Percentiles rank a stretch among this genome's conserved stretches.
Conservation (phyloP, 2,113 vertebrate genomes). For the Sisor rabdophorus region DNA sequence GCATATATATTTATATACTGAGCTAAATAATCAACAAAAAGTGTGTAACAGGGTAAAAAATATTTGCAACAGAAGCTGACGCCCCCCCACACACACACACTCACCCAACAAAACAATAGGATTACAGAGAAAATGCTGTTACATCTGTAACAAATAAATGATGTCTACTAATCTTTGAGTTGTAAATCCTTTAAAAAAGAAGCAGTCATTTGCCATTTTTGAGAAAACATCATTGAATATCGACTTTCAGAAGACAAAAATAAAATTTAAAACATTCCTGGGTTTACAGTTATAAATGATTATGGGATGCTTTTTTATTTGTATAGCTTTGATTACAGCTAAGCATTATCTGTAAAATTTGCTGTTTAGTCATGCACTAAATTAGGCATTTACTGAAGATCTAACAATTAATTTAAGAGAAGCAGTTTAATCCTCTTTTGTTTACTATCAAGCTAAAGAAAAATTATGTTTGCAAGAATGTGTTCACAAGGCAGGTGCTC, state of each 20-base stretch:
- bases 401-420: not conserved
- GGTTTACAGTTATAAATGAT: not conserved
- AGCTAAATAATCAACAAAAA: not conserved
- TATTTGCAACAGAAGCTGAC: not conserved
- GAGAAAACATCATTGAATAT: not conserved
- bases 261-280: not conserved
- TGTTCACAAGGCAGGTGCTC: conserved; percentile 5
- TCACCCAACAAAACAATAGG: too few relatives aligned
- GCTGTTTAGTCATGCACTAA: not conserved
- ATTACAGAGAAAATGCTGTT: not conserved
- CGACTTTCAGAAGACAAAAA: not conserved
- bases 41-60: not conserved
- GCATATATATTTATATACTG: too few relatives aligned
- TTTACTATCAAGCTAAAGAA: too few relatives aligned
- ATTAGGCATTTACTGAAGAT: not conserved
- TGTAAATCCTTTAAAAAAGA: not conserved
- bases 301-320: not conserved
- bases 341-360: not conserved
- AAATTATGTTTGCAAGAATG: not conserved
- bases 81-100: too few relatives aligned
- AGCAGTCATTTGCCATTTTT: not conserved
- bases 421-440: not conserved
- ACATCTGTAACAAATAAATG: not conserved
- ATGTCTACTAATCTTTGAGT: not conserved
- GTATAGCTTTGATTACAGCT: too few relatives aligned